Conservation (phyloP, 2,797 vertebrate species). For the Acanthiza pusilla region DNA sequence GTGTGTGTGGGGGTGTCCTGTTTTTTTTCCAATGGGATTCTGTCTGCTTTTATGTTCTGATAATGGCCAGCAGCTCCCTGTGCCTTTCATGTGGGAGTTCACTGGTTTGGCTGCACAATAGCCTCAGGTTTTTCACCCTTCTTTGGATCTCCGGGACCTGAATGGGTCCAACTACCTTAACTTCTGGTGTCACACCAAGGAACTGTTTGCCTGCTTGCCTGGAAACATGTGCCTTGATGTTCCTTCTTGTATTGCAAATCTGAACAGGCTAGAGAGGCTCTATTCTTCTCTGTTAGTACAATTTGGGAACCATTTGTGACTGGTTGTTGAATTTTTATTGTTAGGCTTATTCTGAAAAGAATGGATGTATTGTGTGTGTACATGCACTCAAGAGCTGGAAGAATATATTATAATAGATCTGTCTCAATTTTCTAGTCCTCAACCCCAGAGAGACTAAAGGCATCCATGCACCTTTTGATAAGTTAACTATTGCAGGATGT, state of each 20-base stretch:
- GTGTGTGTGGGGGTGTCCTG: background rate
- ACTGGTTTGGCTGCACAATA: background rate
- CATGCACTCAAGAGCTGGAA: background rate
- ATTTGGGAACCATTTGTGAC: background rate
- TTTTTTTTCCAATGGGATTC: background rate
- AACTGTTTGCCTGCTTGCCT: background rate
- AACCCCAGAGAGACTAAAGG: background rate
- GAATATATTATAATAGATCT: background rate
- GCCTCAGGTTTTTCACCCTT: background rate
- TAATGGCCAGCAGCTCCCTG: background rate
- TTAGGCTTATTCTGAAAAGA: background rate
- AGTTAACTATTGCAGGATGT: background rate
- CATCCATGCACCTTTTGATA: background rate
- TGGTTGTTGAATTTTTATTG: background rate
- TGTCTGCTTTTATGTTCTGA: background rate
- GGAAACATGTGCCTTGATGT: background rate
- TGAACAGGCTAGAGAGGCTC: background rate
- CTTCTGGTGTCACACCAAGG: background rate
- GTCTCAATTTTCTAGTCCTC: background rate
- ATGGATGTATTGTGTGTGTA: background rate
- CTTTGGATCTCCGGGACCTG: background rate
- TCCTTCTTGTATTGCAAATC: background rate
- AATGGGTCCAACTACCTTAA: background rate
- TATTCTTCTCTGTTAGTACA: background rate
- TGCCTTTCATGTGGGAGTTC: background rate